Evolutionary conservation across 2,797 vertebrate genomes (phyloP).

Genomic region (Girardinus metallicus): DNA sequence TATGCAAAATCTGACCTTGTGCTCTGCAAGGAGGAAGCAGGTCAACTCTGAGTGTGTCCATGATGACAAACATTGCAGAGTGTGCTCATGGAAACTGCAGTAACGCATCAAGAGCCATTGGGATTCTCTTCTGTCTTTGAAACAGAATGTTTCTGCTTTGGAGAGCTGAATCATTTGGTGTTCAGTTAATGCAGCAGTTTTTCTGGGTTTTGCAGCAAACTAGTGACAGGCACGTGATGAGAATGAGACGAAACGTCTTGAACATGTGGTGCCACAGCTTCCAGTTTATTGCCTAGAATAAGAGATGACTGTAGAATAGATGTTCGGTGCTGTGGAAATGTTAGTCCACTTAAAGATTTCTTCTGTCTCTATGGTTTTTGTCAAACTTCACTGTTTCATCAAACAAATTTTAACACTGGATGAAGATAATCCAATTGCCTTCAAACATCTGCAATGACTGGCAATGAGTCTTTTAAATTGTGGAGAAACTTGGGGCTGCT

Average conservation of each 20-base stretch:
- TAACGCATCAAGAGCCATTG: not conserved
- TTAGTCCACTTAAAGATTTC: not conserved
- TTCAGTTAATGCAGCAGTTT: constrained; percentile 23
- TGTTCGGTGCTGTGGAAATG: not conserved
- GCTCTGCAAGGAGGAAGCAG: constrained; percentile 2
- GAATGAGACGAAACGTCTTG: constrained; percentile 34
- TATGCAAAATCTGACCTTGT: constrained; percentile 50
- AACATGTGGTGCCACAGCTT: constrained; percentile 53
- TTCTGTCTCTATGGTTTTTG: not conserved
- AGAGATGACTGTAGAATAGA: constrained; percentile 53
- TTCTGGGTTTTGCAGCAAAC: constrained; percentile 21
- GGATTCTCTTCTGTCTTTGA: constrained; percentile 7
- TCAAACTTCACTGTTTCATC: not conserved
- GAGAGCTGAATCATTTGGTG: constrained; percentile 26
- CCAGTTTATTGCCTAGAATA: constrained; percentile 20
- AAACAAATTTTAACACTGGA: not conserved
- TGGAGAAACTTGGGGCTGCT: not conserved
- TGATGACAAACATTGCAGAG: not conserved
- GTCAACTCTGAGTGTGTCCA: constrained; percentile 6
- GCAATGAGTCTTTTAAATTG: not conserved
- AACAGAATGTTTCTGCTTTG: constrained; percentile 5
- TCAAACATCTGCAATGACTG: not conserved
- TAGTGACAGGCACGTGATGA: constrained; percentile 22
- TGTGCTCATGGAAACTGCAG: not conserved
- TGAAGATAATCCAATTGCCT: not conserved